phyloP scores from a whole-genome alignment of 2,113 vertebrate genomes.

The Mirounga angustirostris region DNA sequence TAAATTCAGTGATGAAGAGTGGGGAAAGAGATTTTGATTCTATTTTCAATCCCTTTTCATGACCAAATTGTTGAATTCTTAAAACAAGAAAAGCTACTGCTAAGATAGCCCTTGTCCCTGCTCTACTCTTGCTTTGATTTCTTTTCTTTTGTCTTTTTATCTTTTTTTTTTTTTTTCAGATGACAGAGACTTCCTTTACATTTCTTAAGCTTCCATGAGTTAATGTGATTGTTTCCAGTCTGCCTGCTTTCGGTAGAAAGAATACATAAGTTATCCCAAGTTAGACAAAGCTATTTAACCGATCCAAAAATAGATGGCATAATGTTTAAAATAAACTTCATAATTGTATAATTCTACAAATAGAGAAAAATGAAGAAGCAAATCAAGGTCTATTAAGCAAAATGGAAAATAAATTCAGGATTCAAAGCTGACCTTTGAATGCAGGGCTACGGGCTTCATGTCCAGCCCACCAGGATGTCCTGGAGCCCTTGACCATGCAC shows the following conservation, averaged over 20 bases:
- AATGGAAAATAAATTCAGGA: background rate
- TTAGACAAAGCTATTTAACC: background rate
- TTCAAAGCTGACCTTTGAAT: background rate
- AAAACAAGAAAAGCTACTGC: background rate
- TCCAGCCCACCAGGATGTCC: too few relatives aligned
- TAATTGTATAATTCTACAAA: background rate
- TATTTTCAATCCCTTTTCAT: background rate
- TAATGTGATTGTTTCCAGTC: background rate
- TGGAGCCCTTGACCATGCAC: fast-evolving
- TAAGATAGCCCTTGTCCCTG: background rate
- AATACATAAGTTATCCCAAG: background rate
- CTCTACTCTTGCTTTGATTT: background rate
- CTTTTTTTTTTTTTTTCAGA: background rate
- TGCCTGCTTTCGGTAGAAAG: background rate
- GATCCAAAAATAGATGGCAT: background rate
- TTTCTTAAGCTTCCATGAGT: background rate
- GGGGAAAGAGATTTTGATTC: background rate
- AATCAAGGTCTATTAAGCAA: background rate
- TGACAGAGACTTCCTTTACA: background rate
- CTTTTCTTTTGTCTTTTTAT: background rate
- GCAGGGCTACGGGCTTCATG: background rate
- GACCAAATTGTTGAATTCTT: background rate
- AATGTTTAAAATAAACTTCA: background rate
- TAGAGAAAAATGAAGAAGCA: background rate
- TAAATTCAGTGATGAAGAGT: background rate